Evolutionary conservation across 2,797 vertebrate species (phyloP), one percentile per base, ranked within the genome.

Genomic region (Poeciliopsis turneri): DNA sequence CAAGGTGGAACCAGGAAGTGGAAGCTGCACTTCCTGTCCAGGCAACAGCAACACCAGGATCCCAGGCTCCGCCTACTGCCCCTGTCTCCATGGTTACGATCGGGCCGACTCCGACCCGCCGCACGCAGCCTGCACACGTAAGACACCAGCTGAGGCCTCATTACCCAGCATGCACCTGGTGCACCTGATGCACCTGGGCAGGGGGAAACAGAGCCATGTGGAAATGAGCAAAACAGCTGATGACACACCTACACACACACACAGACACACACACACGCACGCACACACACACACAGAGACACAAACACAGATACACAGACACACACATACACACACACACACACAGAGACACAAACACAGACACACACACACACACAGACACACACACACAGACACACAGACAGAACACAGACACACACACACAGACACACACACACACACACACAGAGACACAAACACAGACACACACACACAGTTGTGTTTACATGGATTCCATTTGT

Each of bases 51-150:
- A 13, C 33, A 93, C 84, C 53, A 86, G n/a, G 51, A 76, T 86
- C 90, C 95, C 87, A 81, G 95, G 92, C 36, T 88, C 92, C 0
- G 78, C 93, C 87, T 88, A 88, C 91, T 95, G 94, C 75, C 84
- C 46, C 0, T 95, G 94, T 75, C 77, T 28, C 84, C 75, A 55
- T 1, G 95, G 95, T 4, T 96, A 94, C 91, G 90, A 94, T 11
- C 94, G 96, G 0, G 93, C 95, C 0, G 88, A 86, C 73, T 87
- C 91, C 0, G 96, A 97, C 82, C 88, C 93, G 0, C 84, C 82
- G 0, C 83, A 91, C 8, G 81, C 86, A 0, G 85, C 94, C 46
- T 97, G 96, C 86, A 95, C 95, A 2, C 92, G 96, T 97, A 74
- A 94, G 93, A 25, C 11, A 3, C 7, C 16, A 8, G 16, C 30